These are phyloP conservation scores for Pelusios castaneus DNA, from an alignment of 2,113 vertebrate species.

Conservation along the genomic window DNA sequence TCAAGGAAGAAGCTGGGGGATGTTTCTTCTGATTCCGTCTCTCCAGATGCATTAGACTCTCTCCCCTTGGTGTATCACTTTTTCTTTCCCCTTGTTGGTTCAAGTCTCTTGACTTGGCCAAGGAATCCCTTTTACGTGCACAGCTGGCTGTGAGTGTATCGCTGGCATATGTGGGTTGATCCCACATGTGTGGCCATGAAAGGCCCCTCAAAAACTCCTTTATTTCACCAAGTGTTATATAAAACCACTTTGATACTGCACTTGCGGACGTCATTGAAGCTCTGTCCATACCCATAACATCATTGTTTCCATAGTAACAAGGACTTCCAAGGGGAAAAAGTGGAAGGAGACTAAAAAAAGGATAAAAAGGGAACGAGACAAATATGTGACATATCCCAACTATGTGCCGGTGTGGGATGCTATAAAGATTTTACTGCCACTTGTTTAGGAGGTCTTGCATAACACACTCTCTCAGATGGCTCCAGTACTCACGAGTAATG, in stretches of 20 bases:
- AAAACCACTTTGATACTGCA: constrained; percentile 53
- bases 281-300: constrained; percentile 69
- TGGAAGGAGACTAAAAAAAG: constrained; percentile 72
- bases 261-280: constrained; percentile 60
- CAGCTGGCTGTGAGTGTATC: neutral
- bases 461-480: neutral
- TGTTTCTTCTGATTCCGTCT: neutral
- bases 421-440: constrained; percentile 58
- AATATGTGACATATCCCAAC: constrained; percentile 65
- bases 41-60: neutral
- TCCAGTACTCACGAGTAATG: constrained; percentile 24
- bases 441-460: constrained; percentile 62
- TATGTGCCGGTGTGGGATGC: constrained; percentile 52
- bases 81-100: neutral
- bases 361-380: constrained; percentile 66
- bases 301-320: constrained; percentile 70
- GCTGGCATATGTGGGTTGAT: neutral
- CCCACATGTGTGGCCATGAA: neutral
- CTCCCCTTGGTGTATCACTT: neutral
- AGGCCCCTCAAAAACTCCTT: constrained; percentile 4
- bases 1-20: neutral
- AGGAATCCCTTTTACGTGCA: neutral
- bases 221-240: constrained; percentile 60
- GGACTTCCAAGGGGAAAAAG: constrained; percentile 68
- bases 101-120: fast-evolving